phyloP scores from a whole-genome alignment of 1,140 invertebrate genomes.

The Drosophila mauritiana region DNA sequence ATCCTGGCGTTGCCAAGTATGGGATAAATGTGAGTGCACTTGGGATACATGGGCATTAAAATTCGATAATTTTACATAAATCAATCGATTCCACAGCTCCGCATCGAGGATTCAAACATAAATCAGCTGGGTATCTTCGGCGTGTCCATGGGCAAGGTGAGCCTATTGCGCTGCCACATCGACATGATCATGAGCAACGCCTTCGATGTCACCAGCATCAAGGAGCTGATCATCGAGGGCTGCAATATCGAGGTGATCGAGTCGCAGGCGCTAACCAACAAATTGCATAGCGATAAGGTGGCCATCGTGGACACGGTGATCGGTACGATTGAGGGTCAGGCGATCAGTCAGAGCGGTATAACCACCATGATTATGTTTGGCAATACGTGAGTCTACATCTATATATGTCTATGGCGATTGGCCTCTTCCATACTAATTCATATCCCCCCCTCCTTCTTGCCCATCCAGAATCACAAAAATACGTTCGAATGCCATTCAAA shows the following conservation, averaged over 20 bases:
- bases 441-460: neutral
- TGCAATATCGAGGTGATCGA: constrained; percentile 67
- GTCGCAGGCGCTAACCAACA: constrained; percentile 63
- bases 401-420: no score
- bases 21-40: constrained; percentile 59
- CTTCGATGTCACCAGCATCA: constrained; percentile 76
- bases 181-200: constrained; percentile 48
- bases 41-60: neutral
- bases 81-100: constrained; percentile 35
- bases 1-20: constrained; percentile 35
- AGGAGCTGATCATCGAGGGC: constrained; percentile 57
- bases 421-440: neutral
- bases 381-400: constrained; percentile 64
- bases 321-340: constrained; percentile 72
- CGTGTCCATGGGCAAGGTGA: constrained; percentile 67
- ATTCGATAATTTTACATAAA: neutral
- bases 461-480: constrained; percentile 63
- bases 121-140: constrained; percentile 59
- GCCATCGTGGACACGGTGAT: constrained; percentile 67
- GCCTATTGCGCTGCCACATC: constrained; percentile 59
- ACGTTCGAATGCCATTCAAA: constrained; percentile 60
- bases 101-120: constrained; percentile 55
- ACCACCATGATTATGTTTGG: constrained; percentile 51
- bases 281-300: constrained; percentile 65
- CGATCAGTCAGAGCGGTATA: constrained; percentile 78